Percentiles rank a stretch among this genome's conserved stretches.
Evolutionary conservation across 1,140 invertebrate genomes (phyloP).

Genomic region (Gonioctena quinquepunctata): DNA sequence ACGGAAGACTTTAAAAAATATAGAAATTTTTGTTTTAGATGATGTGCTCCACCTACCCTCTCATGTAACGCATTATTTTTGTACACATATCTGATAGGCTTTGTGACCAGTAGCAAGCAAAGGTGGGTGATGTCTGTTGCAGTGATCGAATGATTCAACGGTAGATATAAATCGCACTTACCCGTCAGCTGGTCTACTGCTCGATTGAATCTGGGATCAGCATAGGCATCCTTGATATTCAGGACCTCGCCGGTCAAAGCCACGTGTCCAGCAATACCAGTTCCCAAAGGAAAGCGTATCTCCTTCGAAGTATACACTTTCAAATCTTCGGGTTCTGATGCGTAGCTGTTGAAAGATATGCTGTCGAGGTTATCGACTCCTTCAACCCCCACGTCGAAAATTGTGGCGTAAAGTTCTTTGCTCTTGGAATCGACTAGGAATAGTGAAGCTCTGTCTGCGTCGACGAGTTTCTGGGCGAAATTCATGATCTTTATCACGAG

Average conservation of each 20-base stretch:
- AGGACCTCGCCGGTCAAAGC: constrained; percentile 76
- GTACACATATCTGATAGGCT: too few species aligned
- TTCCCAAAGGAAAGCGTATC: constrained; percentile 62
- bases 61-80: too few species aligned
- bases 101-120: too few species aligned
- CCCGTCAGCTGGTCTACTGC: constrained; percentile 77
- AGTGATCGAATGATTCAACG: too few species aligned
- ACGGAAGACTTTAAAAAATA: too few species aligned
- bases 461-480: constrained; percentile 77
- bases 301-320: constrained; percentile 52
- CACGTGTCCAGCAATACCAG: constrained; percentile 66
- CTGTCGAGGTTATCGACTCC: constrained; percentile 29
- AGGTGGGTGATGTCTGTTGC: too few species aligned
- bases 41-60: too few species aligned
- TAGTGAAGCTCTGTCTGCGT: constrained; percentile 79
- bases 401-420: constrained; percentile 77
- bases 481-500: constrained; percentile 84
- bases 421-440: constrained; percentile 75
- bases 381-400: constrained; percentile 73
- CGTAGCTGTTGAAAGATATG: background rate
- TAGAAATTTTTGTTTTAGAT: too few species aligned
- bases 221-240: constrained; percentile 80
- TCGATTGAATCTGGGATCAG: constrained; percentile 79
- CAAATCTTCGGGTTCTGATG: constrained; percentile 42
- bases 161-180: too few species aligned